Percentiles rank a stretch among this genome's conserved stretches.
Conservation (phyloP, 2,888 invertebrate species). For the Boloria selene region DNA sequence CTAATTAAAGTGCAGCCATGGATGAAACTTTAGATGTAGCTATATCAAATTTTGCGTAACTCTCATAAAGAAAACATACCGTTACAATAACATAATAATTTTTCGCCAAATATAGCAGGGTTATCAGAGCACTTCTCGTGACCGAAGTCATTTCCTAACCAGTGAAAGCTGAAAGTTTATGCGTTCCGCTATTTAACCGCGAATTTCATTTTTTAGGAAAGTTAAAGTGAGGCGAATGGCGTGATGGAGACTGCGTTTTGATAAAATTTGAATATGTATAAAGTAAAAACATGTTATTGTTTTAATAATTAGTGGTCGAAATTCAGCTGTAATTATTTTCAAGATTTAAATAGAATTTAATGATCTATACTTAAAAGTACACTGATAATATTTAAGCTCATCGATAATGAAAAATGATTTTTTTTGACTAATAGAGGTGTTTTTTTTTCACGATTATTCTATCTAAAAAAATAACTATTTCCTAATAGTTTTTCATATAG, state of each 20-base stretch:
- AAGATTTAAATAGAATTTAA: no score
- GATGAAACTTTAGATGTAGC: not conserved
- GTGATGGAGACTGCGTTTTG: constrained; percentile 13
- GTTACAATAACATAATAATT: no score
- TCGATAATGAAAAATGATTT: no score
- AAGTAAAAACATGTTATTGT: not conserved
- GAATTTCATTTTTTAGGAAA: constrained; percentile 39
- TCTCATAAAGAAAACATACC: no score
- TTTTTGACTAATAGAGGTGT: not conserved
- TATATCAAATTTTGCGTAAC: no score
- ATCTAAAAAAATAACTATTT: not conserved
- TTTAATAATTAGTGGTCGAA: not conserved
- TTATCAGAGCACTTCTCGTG: constrained; percentile 42
- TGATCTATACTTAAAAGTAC: no score
- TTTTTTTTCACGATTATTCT: not conserved
- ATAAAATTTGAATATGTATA: constrained; percentile 6
- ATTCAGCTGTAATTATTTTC: not conserved
- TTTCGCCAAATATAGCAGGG: not conserved
- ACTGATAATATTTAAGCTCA: no score
- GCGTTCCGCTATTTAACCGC: constrained; percentile 54
- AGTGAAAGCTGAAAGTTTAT: constrained; percentile 63
- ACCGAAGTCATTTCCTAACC: constrained; percentile 40
- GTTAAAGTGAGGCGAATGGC: constrained; percentile 27
- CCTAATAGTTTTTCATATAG: no score
- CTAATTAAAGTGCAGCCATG: not conserved